These are phyloP conservation scores for Perithous albicinctus DNA, from an alignment of 2,888 invertebrate species.

Conservation along the genomic window DNA sequence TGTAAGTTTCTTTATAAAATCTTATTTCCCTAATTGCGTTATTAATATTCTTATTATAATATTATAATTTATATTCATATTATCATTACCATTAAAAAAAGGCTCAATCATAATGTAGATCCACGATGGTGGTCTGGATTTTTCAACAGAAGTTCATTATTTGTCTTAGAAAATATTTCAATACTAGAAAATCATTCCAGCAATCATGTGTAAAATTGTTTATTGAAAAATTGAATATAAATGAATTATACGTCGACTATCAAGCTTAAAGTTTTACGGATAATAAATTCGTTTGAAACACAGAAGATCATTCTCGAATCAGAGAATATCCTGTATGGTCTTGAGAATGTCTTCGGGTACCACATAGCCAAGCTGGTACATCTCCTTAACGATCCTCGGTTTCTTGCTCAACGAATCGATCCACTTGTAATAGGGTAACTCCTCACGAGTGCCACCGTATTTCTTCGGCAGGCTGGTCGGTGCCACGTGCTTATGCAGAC, in stretches of 20 bases:
- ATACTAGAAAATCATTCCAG: not conserved
- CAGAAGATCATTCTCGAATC: not conserved
- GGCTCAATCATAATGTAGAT: not conserved
- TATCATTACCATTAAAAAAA: no score
- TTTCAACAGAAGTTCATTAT: not conserved
- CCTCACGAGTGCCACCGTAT: constrained; percentile 90
- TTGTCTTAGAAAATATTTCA: not conserved
- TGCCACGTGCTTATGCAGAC: constrained; percentile 90
- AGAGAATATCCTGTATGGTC: constrained; percentile 56
- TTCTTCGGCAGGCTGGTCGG: constrained; percentile 90
- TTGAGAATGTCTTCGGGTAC: constrained; percentile 81
- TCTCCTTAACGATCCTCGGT: constrained; percentile 87
- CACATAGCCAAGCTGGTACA: constrained; percentile 88
- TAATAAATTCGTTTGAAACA: constrained; percentile 8
- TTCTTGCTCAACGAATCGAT: constrained; percentile 88
- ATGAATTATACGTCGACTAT: not conserved
- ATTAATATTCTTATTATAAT: no score
- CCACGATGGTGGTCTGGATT: not conserved
- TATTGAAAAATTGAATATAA: constrained; percentile 9
- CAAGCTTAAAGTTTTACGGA: not conserved
- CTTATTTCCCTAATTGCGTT: no score
- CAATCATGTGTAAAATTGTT: not conserved
- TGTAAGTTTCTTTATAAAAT: no score
- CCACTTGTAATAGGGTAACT: constrained; percentile 92
- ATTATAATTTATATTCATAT: no score